Percentiles rank a stretch among this genome's conserved stretches.
These are phyloP conservation scores for Stramonita haemastoma DNA, from an alignment of 2,888 invertebrate genomes.

Conservation along the genomic window DNA sequence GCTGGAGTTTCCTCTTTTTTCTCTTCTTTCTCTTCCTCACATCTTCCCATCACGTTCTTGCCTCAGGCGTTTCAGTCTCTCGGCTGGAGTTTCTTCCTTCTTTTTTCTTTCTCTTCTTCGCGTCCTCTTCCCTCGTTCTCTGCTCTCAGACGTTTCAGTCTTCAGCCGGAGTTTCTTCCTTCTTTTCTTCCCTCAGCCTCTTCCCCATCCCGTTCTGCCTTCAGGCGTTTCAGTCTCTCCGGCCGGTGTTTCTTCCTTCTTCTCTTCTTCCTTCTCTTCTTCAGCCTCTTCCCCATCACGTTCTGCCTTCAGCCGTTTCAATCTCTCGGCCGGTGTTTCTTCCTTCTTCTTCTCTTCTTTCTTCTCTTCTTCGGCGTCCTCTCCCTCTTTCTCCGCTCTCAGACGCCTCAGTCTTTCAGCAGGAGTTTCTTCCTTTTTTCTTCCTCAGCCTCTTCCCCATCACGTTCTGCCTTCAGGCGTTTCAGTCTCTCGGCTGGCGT, in stretches of 20 bases:
- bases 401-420: neutral
- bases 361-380: neutral
- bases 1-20: conserved; percentile 12
- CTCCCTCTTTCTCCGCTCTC: conserved; percentile 9
- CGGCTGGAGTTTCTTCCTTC: neutral
- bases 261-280: neutral
- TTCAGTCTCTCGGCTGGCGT: neutral
- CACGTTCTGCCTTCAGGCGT: conserved; percentile 20
- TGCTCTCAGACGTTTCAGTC: no score
- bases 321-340: neutral
- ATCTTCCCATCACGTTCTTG: neutral
- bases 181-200: neutral
- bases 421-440: neutral
- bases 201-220: conserved; percentile 6
- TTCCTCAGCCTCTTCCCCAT: conserved; percentile 16
- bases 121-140: neutral
- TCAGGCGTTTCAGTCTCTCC: neutral
- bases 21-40: neutral
- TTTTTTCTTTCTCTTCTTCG: neutral
- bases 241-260: neutral
- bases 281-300: conserved; percentile 10
- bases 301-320: conserved; percentile 22
- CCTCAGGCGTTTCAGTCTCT: neutral
- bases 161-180: neutral
- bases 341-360: neutral